Evolutionary conservation across 2,113 vertebrate genomes (phyloP).

Genomic region (Sturnus vulgaris): DNA sequence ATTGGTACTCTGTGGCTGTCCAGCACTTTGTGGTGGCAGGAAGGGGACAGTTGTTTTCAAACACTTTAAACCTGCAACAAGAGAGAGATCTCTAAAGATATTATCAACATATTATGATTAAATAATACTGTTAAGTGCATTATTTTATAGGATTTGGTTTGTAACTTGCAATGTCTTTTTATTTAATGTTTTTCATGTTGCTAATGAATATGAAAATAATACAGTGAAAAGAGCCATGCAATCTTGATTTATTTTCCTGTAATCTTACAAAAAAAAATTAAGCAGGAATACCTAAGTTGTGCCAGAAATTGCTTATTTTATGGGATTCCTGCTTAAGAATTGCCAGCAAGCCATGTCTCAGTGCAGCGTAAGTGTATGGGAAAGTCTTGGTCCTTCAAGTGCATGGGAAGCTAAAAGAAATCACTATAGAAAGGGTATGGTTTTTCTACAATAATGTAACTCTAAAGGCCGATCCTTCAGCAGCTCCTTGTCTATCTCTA

Average conservation of each 20-base stretch:
- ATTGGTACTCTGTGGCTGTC: neutral
- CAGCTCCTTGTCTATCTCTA: neutral
- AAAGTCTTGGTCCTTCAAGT: neutral
- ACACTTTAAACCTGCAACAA: neutral
- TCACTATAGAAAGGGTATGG: rapidly evolving
- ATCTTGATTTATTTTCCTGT: neutral
- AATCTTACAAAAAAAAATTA: neutral
- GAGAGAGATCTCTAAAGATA: neutral
- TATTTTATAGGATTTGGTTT: neutral
- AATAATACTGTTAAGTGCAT: neutral
- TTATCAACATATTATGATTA: neutral
- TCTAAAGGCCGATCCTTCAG: neutral
- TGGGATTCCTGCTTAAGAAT: neutral
- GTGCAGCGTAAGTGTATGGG: neutral
- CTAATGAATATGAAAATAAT: neutral
- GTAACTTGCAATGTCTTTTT: neutral
- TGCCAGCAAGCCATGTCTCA: neutral
- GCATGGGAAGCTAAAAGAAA: neutral
- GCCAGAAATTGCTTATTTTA: neutral
- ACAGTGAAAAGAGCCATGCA: neutral
- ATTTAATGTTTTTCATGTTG: neutral
- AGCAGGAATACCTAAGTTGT: neutral
- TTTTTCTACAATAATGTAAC: neutral
- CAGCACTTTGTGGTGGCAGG: neutral
- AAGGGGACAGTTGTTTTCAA: neutral